Evolutionary conservation across 1,140 invertebrate species (phyloP).

Genomic region (Drosophila ercepeae): DNA sequence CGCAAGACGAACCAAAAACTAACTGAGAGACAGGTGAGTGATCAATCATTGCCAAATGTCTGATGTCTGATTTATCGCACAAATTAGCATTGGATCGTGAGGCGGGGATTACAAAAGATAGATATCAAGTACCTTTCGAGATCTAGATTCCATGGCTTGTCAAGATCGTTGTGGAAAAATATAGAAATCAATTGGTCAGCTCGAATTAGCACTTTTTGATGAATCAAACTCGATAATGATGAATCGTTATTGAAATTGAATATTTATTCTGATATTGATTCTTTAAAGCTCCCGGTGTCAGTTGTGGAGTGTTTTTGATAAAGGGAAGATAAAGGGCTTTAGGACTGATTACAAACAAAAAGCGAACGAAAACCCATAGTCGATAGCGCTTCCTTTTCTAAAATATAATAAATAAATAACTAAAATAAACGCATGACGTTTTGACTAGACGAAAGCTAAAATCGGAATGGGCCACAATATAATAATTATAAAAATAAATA

Average conservation of each 20-base stretch:
- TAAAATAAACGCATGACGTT: slow-evolving; percentile 24
- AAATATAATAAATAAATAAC: slow-evolving; percentile 17
- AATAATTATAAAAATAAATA: slow-evolving; percentile 51
- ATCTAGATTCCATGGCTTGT: slow-evolving; percentile 35
- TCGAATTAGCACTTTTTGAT: slow-evolving; percentile 55
- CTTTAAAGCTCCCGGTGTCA: slow-evolving; percentile 24
- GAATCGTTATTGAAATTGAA: slow-evolving; percentile 18
- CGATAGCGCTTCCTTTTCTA: slow-evolving; percentile 28
- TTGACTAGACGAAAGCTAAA: slow-evolving; percentile 24
- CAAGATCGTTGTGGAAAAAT: slow-evolving; percentile 38
- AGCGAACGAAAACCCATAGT: slow-evolving; percentile 6
- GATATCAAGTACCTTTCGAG: slow-evolving; percentile 42
- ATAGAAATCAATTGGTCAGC: slow-evolving; percentile 43
- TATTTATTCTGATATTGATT: slow-evolving; percentile 13
- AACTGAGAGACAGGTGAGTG: slow-evolving; percentile 36
- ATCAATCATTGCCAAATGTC: slow-evolving; percentile 25
- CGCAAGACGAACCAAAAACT: slow-evolving; percentile 35
- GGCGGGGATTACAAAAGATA: slow-evolving; percentile 1
- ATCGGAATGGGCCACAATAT: slow-evolving; percentile 14
- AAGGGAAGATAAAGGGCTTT: slow-evolving; percentile 39
- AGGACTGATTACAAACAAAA: slow-evolving; percentile 55
- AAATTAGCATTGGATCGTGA: slow-evolving; percentile 61
- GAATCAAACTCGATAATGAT: slow-evolving; percentile 32
- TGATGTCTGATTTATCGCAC: slow-evolving; percentile 28
- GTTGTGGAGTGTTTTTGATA: slow-evolving; percentile 38